Percentiles rank a stretch among this genome's conserved stretches.
These are phyloP conservation scores for Clistopyga incitator DNA, from an alignment of 2,888 invertebrate species.

Conservation along the genomic window DNA sequence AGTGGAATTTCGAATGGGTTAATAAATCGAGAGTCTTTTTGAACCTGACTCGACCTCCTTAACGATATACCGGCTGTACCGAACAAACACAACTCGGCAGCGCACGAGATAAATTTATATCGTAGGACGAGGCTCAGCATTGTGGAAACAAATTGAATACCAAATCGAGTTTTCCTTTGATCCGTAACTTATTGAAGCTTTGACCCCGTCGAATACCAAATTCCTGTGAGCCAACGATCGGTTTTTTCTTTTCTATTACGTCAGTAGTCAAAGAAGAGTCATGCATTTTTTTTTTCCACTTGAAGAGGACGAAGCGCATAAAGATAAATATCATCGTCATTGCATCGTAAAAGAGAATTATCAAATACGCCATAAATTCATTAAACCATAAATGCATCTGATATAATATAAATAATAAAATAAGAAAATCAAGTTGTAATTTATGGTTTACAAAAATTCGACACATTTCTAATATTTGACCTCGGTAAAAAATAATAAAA, in stretches of 20 bases:
- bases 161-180: constrained; percentile 50
- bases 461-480: no score
- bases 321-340: constrained; percentile 21
- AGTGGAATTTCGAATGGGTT: neutral
- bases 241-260: constrained; percentile 11
- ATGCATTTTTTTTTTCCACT: neutral
- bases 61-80: neutral
- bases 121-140: constrained; percentile 7
- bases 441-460: no score
- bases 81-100: constrained; percentile 4
- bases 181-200: constrained; percentile 50
- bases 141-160: constrained; percentile 37
- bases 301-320: neutral
- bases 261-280: constrained; percentile 21
- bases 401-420: no score
- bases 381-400: no score
- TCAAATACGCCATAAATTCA: neutral
- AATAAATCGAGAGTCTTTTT: constrained; percentile 2
- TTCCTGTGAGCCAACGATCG: constrained; percentile 11
- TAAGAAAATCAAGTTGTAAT: no score
- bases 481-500: no score
- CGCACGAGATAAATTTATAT: constrained; percentile 14
- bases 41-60: neutral
- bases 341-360: neutral
- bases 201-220: constrained; percentile 45